Base-by-base conservation (phyloP, 2,888 invertebrate genomes). In the Ferrisia virgata region DNA sequence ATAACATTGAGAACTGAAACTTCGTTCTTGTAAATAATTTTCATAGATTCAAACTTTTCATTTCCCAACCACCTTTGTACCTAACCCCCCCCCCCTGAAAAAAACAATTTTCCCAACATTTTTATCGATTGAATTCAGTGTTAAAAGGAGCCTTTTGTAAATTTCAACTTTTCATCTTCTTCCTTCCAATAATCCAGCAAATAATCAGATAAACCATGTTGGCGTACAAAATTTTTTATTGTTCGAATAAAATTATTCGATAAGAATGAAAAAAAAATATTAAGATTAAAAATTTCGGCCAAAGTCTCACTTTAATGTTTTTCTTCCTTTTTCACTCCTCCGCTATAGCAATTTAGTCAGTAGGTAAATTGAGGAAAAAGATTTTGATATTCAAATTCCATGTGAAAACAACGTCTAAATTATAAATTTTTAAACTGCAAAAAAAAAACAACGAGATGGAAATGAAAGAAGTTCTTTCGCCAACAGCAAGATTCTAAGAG, bases 331-430 rank as follows among this genome's bases (percentile, higher is more conserved):
- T 64, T 28, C 1, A 15, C 64, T 64, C n/a, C 43, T n/a, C 25
- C 58, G 15, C 58, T 25, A n/a, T n/a, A 11, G 25, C 58, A 58
- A 58, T 58, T 58, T 58, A 58, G 58, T 58, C 64, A 2, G 15
- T 2, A 64, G 64, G 64, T 28, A 31, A 64, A 64, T 64, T 36
- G 72, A n/a, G 9, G 36, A 76, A 76, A 76, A 76, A 76, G 18
- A 36, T 76, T 76, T 76, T 76, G 36, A 76, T 76, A 76, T 76
- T 76, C 72, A 76, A 76, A 76, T 76, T 76, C 72, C 36, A 76
- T 36, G 36, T 36, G 33, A 36, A 76, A 76, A 76, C 72, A 76
- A 76, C 36, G 72, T 36, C 72, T 76, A 76, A 76, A 76, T 76
- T 76, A 76, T 76, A 76, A 76, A 76, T 76, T 76, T 76, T 76